These are phyloP conservation scores for Tragulus kanchil DNA, from an alignment of 2,113 vertebrate species.

Conservation along the genomic window DNA sequence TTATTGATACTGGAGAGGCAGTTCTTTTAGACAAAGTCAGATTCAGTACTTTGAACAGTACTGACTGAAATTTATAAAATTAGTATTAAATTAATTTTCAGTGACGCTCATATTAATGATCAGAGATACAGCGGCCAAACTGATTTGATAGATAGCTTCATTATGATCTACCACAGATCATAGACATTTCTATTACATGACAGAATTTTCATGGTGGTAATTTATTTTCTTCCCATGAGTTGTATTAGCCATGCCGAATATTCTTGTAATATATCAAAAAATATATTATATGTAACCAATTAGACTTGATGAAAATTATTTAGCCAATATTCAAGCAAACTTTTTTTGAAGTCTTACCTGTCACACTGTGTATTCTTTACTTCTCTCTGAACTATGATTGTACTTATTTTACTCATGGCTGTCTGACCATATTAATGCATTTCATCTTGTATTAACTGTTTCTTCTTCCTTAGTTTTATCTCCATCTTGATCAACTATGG, in stretches of 20 bases:
- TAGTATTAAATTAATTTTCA: constrained; percentile 77
- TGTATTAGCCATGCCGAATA: no score
- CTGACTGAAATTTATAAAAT: constrained; percentile 71
- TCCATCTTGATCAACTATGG: constrained; percentile 5
- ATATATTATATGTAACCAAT: neutral
- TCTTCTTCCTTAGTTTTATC: neutral
- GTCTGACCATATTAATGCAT: neutral
- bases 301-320: constrained; percentile 30
- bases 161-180: constrained; percentile 67
- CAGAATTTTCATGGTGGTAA: constrained; percentile 6
- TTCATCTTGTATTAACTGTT: neutral
- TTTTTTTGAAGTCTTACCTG: neutral
- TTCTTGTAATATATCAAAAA: neutral
- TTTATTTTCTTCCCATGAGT: constrained; percentile 27
- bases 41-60: constrained; percentile 54
- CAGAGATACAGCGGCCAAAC: constrained; percentile 57
- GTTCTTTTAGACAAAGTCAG: constrained; percentile 64
- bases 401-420: neutral
- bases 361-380: neutral
- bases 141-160: constrained; percentile 65
- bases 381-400: constrained; percentile 6
- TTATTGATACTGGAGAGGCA: constrained; percentile 48
- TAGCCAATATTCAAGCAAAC: constrained; percentile 35
- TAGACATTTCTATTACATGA: constrained; percentile 62
- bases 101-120: constrained; percentile 49